These are phyloP conservation scores for Erpornis zantholeuca DNA, from an alignment of 2,113 vertebrate genomes.

Conservation along the genomic window DNA sequence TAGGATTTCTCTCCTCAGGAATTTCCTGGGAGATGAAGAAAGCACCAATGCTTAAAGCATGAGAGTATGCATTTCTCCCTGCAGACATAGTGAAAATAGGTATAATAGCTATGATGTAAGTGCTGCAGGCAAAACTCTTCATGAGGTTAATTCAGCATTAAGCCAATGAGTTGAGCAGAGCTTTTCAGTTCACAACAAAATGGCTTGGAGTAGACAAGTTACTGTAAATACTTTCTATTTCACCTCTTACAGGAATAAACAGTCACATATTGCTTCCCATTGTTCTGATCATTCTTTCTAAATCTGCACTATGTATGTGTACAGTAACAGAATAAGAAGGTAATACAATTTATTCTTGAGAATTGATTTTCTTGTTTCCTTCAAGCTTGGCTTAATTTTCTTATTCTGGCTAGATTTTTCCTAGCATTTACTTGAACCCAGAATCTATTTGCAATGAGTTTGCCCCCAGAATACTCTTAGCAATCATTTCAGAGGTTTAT, in stretches of 20 bases:
- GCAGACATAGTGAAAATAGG: not conserved
- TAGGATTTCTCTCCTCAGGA: not conserved
- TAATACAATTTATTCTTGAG: not conserved
- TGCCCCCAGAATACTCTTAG: not conserved
- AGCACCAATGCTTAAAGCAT: not conserved
- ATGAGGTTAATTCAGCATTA: not conserved
- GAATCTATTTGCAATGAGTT: not conserved
- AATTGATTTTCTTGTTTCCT: not conserved
- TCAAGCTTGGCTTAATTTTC: not conserved
- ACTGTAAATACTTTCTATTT: not conserved
- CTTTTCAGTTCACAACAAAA: not conserved
- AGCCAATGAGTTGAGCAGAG: not conserved
- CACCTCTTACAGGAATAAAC: not conserved
- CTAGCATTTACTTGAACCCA: not conserved
- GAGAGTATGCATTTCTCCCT: not conserved
- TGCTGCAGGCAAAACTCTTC: not conserved
- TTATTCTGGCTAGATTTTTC: not conserved
- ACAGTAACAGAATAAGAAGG: not conserved
- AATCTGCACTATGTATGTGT: not conserved
- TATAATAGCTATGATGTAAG: not conserved
- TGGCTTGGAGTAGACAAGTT: not conserved
- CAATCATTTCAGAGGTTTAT: not conserved
- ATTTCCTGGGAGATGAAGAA: not conserved
- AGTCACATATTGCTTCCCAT: not conserved
- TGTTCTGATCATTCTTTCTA: not conserved